Percentiles rank a stretch among this genome's conserved stretches.
Conservation (phyloP, 2,797 vertebrate species). For the Aeoliscus strigatus region DNA sequence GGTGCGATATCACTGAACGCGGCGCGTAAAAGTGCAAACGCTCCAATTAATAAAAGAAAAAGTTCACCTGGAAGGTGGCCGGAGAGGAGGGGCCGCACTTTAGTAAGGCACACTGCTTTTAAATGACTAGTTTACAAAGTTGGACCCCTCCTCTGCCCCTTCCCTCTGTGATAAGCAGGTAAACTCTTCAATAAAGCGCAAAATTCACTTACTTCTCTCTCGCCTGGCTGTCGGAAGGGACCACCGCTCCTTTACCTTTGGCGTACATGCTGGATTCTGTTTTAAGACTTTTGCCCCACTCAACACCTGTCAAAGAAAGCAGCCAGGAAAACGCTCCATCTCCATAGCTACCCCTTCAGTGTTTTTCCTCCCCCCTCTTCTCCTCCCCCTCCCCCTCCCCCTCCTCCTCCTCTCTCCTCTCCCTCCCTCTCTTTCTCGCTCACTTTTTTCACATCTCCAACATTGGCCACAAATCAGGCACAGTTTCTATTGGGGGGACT, state of each 20-base stretch:
- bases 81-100: constrained; percentile 45
- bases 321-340: constrained; percentile 84
- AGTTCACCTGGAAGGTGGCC: constrained; percentile 56
- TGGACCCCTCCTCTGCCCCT: constrained; percentile 50
- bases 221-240: constrained; percentile 93
- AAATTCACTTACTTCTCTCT: constrained; percentile 90
- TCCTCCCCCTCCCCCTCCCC: constrained; percentile 4
- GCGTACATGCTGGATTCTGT: constrained; percentile 91
- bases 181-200: constrained; percentile 47
- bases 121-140: constrained; percentile 76
- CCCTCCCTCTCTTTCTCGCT: constrained; percentile 12
- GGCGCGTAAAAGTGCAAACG: constrained; percentile 19
- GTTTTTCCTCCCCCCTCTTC: constrained; percentile 73
- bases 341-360: constrained; percentile 88
- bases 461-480: constrained; percentile 87
- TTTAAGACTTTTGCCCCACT: constrained; percentile 86
- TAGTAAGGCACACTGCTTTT: constrained; percentile 49
- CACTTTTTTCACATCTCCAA: constrained; percentile 78
- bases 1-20: constrained; percentile 6
- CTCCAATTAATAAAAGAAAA: constrained; percentile 17
- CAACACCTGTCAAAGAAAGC: constrained; percentile 90
- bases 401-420: constrained; percentile 27
- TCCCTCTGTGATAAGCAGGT: constrained; percentile 48
- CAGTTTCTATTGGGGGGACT: constrained; percentile 88
- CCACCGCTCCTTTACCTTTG: constrained; percentile 92